Evolutionary conservation across 2,888 invertebrate species (phyloP), one percentile per base, ranked within the genome.

Genomic region (Hanleya hanleyi): DNA sequence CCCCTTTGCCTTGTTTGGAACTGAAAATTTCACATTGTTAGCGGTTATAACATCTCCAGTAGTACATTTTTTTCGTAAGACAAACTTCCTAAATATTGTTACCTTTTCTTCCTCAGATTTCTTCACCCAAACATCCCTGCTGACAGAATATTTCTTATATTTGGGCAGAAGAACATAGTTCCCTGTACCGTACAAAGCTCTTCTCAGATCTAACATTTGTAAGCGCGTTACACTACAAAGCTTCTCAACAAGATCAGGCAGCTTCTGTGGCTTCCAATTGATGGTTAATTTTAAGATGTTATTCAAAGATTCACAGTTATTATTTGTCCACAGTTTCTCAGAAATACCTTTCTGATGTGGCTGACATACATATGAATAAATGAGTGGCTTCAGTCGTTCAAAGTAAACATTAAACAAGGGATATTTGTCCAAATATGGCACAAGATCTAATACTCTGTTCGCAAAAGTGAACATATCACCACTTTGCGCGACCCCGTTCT

Each of bases 301-400:
- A 51, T 79, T 79, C 50, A 77, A 76, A 1, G 69, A 73, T 47
- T 77, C 76, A 0, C 75, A 61, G 47, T 75, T 77, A 69, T 77
- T 79, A 66, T 79, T 79, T 1, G 77, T 77, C 79, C 76, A 79
- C 9, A 73, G 62, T 67, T 62, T 26, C 22, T 9, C 9, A 7
- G 57, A 26, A 7, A 9, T 29, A 9, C 57, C 57, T 9, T 57
- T 57, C 57, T 57, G 57, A 26, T 57, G 26, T 15, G 57, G 57
- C 57, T 26, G 7, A 57, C 57, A 57, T 29, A 57, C 57, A 57
- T 57, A 26, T 9, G 12, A 7, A 18, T 9, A 57, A 7, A 57
- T 7, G 7, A 57, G 22, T 12, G n/a, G 22, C 26, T 57, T 57
- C 57, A 57, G 12, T 57, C 26, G 9, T 7, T 29, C 57, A 57